These are phyloP conservation scores for Sardinella longiceps DNA, from an alignment of 2,797 vertebrate species.

Conservation along the genomic window DNA sequence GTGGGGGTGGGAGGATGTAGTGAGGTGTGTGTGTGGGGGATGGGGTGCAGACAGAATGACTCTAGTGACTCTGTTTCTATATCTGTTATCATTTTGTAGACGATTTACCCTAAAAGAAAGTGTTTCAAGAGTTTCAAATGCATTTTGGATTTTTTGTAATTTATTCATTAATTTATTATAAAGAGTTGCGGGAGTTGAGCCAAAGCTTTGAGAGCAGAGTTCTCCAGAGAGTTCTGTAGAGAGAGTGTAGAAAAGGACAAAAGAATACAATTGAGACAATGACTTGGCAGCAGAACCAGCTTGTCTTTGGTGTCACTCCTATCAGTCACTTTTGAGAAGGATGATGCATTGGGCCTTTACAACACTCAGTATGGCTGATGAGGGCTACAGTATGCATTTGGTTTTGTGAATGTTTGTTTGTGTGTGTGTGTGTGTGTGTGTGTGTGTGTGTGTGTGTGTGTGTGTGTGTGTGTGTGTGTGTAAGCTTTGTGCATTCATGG, in stretches of 20 bases:
- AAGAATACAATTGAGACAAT: background rate
- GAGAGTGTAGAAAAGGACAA: background rate
- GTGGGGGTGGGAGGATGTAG: background rate
- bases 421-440: conserved; percentile 16
- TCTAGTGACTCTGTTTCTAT: no score
- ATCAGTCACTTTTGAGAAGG: background rate
- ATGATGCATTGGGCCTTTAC: background rate
- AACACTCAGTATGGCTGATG: background rate
- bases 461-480: background rate
- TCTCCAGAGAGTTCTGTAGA: no score
- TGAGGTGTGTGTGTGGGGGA: no score
- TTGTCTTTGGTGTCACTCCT: conserved; percentile 4
- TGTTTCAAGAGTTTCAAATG: no score
- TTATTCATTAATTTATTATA: no score
- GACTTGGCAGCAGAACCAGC: background rate
- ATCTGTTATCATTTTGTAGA: no score
- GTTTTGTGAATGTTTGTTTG: conserved; percentile 1
- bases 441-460: conserved; percentile 3
- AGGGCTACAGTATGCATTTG: conserved; percentile 21
- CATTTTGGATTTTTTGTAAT: no score
- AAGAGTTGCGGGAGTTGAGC: no score
- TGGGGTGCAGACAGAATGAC: background rate
- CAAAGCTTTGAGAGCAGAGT: no score
- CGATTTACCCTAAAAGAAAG: no score
- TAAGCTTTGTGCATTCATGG: background rate